These are phyloP conservation scores for Plutomurus gul DNA, from an alignment of 1,140 invertebrate genomes.

Conservation along the genomic window DNA sequence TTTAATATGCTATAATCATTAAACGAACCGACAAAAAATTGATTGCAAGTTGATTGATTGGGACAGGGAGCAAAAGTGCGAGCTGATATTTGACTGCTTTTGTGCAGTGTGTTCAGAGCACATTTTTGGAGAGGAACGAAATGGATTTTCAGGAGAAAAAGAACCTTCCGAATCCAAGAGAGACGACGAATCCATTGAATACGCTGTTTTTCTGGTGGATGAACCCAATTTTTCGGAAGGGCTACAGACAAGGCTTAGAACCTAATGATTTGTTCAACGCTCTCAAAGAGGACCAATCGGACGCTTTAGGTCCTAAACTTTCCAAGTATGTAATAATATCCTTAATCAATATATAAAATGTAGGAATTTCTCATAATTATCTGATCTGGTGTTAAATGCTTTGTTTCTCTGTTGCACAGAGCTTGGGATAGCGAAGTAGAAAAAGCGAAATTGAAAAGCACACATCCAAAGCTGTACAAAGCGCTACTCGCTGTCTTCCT, in stretches of 20 bases:
- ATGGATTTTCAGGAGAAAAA: slow-evolving; percentile 47
- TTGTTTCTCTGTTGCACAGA: slow-evolving; percentile 54
- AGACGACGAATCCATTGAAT: slow-evolving; percentile 32
- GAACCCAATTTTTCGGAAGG: slow-evolving; percentile 38
- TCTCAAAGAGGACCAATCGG: slow-evolving; percentile 38
- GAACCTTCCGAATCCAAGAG: slow-evolving; percentile 42
- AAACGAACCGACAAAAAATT: no score
- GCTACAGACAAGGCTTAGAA: slow-evolving; percentile 25
- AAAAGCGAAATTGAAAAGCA: slow-evolving; percentile 55
- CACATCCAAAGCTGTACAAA: slow-evolving; percentile 58
- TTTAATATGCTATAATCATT: no score
- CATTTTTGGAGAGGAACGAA: background rate
- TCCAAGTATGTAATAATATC: slow-evolving; percentile 5
- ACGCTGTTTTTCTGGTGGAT: slow-evolving; percentile 48
- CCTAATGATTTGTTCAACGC: slow-evolving; percentile 45
- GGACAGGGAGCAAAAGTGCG: no score
- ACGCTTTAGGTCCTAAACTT: slow-evolving; percentile 27
- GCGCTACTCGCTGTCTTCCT: slow-evolving; percentile 60
- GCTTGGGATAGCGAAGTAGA: slow-evolving; percentile 61
- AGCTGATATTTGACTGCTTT: no score
- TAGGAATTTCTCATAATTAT: background rate
- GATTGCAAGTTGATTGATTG: no score
- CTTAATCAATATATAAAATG: background rate
- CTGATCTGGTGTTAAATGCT: background rate
- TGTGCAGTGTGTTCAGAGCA: background rate